Base-by-base conservation (phyloP, 2,888 invertebrate genomes). In the Molorchus minor region DNA sequence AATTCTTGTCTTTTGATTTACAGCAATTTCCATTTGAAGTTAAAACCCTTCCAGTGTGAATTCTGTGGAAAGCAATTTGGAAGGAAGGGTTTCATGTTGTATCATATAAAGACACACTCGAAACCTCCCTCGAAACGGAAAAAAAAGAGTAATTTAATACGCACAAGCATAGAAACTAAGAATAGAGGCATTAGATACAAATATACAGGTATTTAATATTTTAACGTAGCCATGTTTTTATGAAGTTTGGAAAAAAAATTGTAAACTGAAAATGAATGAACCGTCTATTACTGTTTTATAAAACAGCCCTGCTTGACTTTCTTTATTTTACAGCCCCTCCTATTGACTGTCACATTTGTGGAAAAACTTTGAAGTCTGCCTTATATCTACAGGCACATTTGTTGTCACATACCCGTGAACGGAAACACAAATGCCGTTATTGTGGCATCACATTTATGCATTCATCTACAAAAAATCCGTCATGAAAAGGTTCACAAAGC, bases 11-110 rank as follows among this genome's bases (percentile, higher is more conserved):
- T n/a, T n/a, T n/a, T n/a, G n/a, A 40, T 4, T n/a, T n/a, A n/a
- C n/a, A n/a, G n/a, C n/a, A n/a, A n/a, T n/a, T n/a, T n/a, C n/a
- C n/a, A n/a, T n/a, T 19, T 40, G n/a, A 17, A 40, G 12, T n/a
- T 40, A n/a, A 40, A 40, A n/a, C 40, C 40, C 19, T 19, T n/a
- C n/a, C 17, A 19, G 4, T 40, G 40, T n/a, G 19, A 40, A 5
- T 19, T 40, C 2, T 40, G 40, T 40, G 40, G 40, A 3, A 40
- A 16, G 4, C 17, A 40, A 16, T 40, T 40, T 40, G 19, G 15
- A 17, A 40, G 16, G 19, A 40, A 19, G 10, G 40, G 20, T 40
- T 4, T 4, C 3, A 19, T 40, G n/a, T 0, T 3, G 16, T 19
- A 40, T n/a, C 40, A 40, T 12, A 40, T n/a, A 12, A 1, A 19